Evolutionary conservation across 1,140 invertebrate species (phyloP).

Genomic region (Cephus cinctus): DNA sequence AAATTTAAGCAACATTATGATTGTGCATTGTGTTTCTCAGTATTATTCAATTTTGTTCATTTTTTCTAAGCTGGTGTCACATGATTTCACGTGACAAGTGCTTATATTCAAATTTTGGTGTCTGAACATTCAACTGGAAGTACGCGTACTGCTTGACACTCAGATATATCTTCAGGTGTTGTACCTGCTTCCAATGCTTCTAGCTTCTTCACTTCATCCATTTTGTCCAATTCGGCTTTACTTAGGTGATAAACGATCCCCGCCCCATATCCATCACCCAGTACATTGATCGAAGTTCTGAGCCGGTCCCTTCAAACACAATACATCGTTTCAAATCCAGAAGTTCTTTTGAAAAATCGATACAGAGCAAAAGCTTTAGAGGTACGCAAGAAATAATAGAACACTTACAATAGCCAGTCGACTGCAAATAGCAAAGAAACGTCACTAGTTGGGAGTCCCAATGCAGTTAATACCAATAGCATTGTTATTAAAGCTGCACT

Average conservation of each 20-base stretch:
- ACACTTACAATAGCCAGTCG: constrained; percentile 75
- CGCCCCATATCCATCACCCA: constrained; percentile 78
- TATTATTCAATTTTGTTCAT: too few relatives aligned
- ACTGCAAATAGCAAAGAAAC: constrained; percentile 72
- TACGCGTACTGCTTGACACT: neutral
- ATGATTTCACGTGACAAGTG: too few relatives aligned
- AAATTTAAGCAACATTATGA: too few relatives aligned
- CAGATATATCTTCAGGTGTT: constrained; percentile 10
- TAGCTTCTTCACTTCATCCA: constrained; percentile 47
- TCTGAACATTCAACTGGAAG: constrained; percentile 20
- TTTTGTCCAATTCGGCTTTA: constrained; percentile 63
- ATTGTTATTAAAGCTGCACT: constrained; percentile 74
- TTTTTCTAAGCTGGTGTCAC: too few relatives aligned
- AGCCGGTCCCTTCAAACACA: constrained; percentile 56
- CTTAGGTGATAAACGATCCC: constrained; percentile 77
- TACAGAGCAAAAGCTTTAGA: neutral
- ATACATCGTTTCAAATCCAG: neutral
- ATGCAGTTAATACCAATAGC: constrained; percentile 72
- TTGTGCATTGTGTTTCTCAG: too few relatives aligned
- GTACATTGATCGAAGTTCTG: constrained; percentile 78
- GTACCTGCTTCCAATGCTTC: constrained; percentile 36
- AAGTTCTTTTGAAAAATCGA: neutral
- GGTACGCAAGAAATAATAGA: neutral
- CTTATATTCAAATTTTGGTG: constrained; percentile 27
- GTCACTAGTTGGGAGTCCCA: constrained; percentile 70